These are phyloP conservation scores for Actinia tenebrosa DNA, from an alignment of 64 coral and sea anemone species.

Conservation along the genomic window DNA sequence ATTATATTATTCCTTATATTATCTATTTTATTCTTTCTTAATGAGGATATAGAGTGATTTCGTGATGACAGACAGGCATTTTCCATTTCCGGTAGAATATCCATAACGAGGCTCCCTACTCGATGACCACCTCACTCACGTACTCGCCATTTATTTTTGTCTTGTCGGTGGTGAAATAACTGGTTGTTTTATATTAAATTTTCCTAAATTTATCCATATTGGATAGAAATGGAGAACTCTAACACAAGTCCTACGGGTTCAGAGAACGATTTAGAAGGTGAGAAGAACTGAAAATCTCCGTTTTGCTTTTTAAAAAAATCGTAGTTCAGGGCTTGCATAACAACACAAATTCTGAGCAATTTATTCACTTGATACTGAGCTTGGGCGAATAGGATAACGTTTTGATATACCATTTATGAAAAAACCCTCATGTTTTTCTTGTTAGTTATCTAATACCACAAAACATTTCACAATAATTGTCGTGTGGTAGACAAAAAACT, in stretches of 20 bases:
- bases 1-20: not conserved
- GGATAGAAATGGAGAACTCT: not conserved
- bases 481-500: not conserved
- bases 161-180: not conserved
- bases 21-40: not conserved
- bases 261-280: constrained; percentile 5
- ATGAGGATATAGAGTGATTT: too few species aligned
- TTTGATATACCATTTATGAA: not conserved
- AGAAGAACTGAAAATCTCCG: not conserved
- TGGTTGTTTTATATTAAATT: not conserved
- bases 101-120: not conserved
- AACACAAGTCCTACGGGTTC: not conserved
- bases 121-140: too few species aligned
- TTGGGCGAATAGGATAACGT: not conserved
- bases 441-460: not conserved
- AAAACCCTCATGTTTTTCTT: not conserved
- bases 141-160: constrained; percentile 7
- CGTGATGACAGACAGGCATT: not conserved
- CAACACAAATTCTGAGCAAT: not conserved
- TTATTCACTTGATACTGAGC: not conserved
- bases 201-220: not conserved
- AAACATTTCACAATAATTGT: not conserved
- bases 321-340: not conserved
- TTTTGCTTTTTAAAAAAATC: not conserved
- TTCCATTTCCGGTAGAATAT: not conserved